phyloP scores from a whole-genome alignment of 1,140 invertebrate species.

The Drosophila jambulina region DNA sequence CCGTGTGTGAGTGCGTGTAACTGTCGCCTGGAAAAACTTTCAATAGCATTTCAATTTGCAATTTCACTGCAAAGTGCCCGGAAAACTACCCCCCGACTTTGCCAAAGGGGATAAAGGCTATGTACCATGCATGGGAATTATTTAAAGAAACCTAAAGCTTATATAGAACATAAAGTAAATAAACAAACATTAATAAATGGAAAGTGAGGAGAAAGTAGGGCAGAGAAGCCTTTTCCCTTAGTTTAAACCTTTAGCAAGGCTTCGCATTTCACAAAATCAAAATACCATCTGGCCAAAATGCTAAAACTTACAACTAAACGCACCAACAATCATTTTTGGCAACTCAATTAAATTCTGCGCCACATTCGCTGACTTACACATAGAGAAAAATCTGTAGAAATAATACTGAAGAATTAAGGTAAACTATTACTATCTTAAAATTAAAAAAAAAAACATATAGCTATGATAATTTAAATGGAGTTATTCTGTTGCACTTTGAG shows the following conservation, averaged over 20 bases:
- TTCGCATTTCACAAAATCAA: background rate
- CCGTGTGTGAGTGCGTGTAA: constrained; percentile 4
- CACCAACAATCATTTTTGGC: background rate
- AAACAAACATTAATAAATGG: background rate
- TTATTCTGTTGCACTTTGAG: too few relatives aligned
- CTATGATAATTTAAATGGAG: too few relatives aligned
- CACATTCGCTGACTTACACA: background rate
- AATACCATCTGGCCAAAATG: background rate
- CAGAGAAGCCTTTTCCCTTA: background rate
- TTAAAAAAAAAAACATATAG: too few relatives aligned
- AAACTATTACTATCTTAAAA: too few relatives aligned
- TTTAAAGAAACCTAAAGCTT: background rate
- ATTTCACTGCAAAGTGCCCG: constrained; percentile 28
- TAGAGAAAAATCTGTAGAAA: background rate
- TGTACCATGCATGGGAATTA: background rate
- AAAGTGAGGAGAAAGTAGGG: background rate
- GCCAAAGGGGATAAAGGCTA: background rate
- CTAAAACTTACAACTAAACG: constrained; percentile 1
- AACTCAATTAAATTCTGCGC: constrained; percentile 45
- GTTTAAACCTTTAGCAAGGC: background rate
- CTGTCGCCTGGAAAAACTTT: constrained; percentile 59
- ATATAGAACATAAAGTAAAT: background rate
- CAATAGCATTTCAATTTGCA: constrained; percentile 69
- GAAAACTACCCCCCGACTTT: constrained; percentile 1
- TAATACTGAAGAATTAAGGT: background rate